Conservation (phyloP, 2,797 vertebrate species). For the Cyprinodon diabolis region DNA sequence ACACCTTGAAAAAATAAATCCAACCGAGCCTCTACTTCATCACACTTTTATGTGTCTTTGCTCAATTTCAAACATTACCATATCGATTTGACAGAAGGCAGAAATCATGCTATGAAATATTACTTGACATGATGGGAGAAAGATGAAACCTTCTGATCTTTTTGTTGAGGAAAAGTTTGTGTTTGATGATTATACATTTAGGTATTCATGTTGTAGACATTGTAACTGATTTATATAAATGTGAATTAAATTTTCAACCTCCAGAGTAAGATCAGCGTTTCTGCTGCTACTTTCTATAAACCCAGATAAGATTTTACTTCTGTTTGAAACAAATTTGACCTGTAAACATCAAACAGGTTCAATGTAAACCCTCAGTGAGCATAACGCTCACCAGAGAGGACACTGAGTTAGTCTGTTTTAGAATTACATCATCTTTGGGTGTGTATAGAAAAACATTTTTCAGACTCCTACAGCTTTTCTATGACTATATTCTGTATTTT, state of each 20-base stretch:
- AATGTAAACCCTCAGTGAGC: not conserved
- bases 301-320: not conserved
- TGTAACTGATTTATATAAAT: not conserved
- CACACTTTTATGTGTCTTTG: not conserved
- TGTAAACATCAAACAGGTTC: not conserved
- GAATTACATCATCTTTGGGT: not conserved
- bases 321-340: not conserved
- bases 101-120: not conserved
- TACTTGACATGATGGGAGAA: not conserved
- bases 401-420: not conserved
- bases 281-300: not conserved
- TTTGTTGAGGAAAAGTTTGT: not conserved
- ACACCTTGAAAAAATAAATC: not conserved
- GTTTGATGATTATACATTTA: not conserved
- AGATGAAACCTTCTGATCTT: not conserved
- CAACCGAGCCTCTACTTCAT: not conserved
- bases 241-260: not conserved
- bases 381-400: not conserved
- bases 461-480: not conserved
- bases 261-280: not conserved
- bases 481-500: not conserved
- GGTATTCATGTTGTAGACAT: not conserved
- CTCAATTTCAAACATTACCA: not conserved
- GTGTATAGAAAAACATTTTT: not conserved
- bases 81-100: not conserved